Conservation (phyloP, 2,888 invertebrate genomes). For the Mystacides longicornis region DNA sequence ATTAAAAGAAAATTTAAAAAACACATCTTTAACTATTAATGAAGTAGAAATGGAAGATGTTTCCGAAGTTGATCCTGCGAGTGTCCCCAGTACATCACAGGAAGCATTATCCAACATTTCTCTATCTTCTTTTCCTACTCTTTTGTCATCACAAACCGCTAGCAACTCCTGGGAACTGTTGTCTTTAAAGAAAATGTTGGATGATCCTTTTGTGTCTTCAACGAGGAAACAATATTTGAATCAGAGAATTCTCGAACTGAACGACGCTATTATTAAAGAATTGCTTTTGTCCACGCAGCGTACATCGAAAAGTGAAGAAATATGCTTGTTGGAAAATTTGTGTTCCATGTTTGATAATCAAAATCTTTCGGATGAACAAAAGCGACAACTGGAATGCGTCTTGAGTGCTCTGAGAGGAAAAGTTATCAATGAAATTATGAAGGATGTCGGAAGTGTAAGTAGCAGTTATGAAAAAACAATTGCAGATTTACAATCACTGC, state of each 20-base stretch:
- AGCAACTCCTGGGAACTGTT: conserved; percentile 20
- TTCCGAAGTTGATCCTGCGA: background rate
- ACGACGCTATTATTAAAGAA: conserved; percentile 17
- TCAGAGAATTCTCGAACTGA: conserved; percentile 18
- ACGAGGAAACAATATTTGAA: conserved; percentile 15
- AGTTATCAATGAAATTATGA: conserved; percentile 10
- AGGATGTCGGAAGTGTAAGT: conserved; percentile 2
- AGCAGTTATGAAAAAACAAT: conserved; percentile 8
- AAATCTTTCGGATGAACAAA: conserved; percentile 11
- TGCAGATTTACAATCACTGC: conserved; percentile 11
- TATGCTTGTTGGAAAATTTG: conserved; percentile 17
- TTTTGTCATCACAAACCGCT: conserved; percentile 15
- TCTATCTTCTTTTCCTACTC: background rate
- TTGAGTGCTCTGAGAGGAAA: conserved; percentile 17
- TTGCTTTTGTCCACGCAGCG: conserved; percentile 7
- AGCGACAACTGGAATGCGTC: conserved; percentile 14
- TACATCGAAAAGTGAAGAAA: conserved; percentile 7
- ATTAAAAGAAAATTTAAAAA: conserved; percentile 12
- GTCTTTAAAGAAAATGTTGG: conserved; percentile 15
- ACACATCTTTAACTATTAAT: conserved; percentile 7
- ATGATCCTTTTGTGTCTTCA: conserved; percentile 16
- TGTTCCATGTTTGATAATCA: conserved; percentile 8
- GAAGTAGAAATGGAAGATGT: conserved; percentile 3
- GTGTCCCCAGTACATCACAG: background rate
- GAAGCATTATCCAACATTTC: background rate